A percentile compares a stretch with the other conserved stretches of the same genome.
phyloP scores from a whole-genome alignment of 2,797 vertebrate genomes.

The Arrhamphus sclerolepis region DNA sequence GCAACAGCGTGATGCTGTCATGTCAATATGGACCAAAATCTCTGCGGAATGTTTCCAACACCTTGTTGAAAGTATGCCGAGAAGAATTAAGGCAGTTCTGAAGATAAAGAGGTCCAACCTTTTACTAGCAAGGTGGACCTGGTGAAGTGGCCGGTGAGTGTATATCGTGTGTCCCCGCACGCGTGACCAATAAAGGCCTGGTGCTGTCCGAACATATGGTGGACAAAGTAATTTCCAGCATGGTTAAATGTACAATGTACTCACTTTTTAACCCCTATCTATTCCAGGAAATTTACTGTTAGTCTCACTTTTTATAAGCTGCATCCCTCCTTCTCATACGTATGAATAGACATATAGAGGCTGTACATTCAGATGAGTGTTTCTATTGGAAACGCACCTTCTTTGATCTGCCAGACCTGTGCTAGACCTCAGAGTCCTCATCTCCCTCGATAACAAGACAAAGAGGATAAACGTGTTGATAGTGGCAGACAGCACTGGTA shows the following conservation, averaged over 20 bases:
- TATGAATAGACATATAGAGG: slow-evolving; percentile 28
- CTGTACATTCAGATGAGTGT: slow-evolving; percentile 43
- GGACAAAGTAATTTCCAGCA: slow-evolving; percentile 39
- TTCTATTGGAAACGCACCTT: slow-evolving; percentile 63
- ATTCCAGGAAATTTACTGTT: slow-evolving; percentile 57
- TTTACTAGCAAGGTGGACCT: too few species aligned
- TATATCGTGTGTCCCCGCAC: too few species aligned
- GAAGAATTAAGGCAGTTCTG: too few species aligned
- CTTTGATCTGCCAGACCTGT: slow-evolving; percentile 64
- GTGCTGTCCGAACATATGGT: slow-evolving; percentile 29
- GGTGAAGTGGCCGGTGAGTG: neutral
- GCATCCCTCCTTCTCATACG: slow-evolving; percentile 34
- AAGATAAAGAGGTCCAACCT: too few species aligned
- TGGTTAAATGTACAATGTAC: slow-evolving; percentile 38
- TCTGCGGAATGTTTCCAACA: too few species aligned
- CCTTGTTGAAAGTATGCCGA: too few species aligned
- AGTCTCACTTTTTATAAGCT: slow-evolving; percentile 51
- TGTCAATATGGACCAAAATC: too few species aligned
- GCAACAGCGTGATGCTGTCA: too few species aligned
- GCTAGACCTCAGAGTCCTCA: slow-evolving; percentile 73
- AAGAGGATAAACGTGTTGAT: slow-evolving; percentile 82
- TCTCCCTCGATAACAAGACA: slow-evolving; percentile 76
- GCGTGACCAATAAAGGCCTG: slow-evolving; percentile 9
- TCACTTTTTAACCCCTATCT: slow-evolving; percentile 44
- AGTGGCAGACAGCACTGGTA: slow-evolving; percentile 81